Conservation (phyloP, 64 coral and sea anemone genomes). For the Platygyra sinensis region DNA sequence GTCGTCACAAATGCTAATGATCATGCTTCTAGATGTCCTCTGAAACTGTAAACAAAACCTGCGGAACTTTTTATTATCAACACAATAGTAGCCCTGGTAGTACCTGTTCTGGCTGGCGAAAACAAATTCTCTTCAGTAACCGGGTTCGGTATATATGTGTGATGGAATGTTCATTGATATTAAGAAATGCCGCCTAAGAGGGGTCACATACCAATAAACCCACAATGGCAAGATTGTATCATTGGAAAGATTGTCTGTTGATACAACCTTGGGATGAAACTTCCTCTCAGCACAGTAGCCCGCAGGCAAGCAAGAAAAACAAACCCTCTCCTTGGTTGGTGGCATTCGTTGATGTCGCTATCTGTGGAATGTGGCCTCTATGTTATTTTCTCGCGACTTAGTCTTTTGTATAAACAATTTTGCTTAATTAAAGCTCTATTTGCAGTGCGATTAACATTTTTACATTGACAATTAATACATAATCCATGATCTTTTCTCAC, state of each 20-base stretch:
- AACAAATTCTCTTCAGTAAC: background rate
- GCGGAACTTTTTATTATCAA: too few species aligned
- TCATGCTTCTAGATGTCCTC: too few species aligned
- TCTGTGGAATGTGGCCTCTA: background rate
- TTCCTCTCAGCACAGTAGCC: background rate
- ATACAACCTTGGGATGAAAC: background rate
- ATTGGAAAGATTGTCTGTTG: background rate
- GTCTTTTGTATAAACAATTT: background rate
- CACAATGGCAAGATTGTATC: background rate
- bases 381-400: background rate
- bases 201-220: slow-evolving; percentile 11
- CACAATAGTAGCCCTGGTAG: background rate
- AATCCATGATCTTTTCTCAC: background rate
- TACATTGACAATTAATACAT: background rate
- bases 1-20: too few species aligned
- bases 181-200: background rate
- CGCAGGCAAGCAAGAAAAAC: background rate
- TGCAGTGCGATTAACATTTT: background rate
- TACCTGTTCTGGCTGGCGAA: background rate
- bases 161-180: background rate
- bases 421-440: background rate
- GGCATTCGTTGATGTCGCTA: background rate
- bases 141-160: background rate
- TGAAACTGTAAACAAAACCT: too few species aligned
- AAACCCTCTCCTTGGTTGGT: background rate